Evolutionary conservation across 37 sponge, comb jelly and placozoan genomes (phyloP).

Genomic region (Tethya wilhelma): DNA sequence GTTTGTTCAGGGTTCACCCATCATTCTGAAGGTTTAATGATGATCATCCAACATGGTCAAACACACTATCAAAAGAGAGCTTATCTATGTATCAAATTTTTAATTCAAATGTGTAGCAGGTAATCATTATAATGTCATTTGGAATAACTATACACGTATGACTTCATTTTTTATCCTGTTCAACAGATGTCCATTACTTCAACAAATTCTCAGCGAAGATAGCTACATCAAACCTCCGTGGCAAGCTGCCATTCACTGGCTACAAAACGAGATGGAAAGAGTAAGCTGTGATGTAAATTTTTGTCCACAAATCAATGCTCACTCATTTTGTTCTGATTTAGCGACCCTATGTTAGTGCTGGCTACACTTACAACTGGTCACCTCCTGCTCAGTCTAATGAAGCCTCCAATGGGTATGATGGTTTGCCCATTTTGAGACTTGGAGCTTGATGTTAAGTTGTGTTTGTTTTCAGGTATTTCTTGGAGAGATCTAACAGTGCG

Average conservation of each 20-base stretch:
- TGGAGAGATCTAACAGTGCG: slow-evolving; percentile 91
- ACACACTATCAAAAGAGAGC: slow-evolving; percentile 82
- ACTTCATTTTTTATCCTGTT: slow-evolving; percentile 7
- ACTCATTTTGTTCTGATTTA: background rate
- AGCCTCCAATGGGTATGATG: slow-evolving; percentile 70
- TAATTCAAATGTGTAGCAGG: slow-evolving; percentile 72
- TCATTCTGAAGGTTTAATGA: slow-evolving; percentile 72
- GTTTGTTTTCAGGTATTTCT: slow-evolving; percentile 54
- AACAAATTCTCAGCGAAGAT: slow-evolving; percentile 63
- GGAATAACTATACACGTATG: no score
- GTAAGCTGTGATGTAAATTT: slow-evolving; percentile 12
- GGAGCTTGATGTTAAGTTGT: background rate
- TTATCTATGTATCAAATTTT: slow-evolving; percentile 85
- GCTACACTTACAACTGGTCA: slow-evolving; percentile 82
- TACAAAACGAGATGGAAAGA: slow-evolving; percentile 74
- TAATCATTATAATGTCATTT: no score
- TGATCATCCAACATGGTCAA: slow-evolving; percentile 77
- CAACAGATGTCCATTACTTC: slow-evolving; percentile 56
- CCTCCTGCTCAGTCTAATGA: slow-evolving; percentile 92
- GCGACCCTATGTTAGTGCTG: slow-evolving; percentile 49
- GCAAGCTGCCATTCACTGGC: slow-evolving; percentile 75
- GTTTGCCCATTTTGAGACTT: background rate
- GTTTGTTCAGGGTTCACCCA: slow-evolving; percentile 36
- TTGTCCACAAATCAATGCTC: background rate
- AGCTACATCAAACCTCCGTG: slow-evolving; percentile 49